These are phyloP conservation scores for Chlorocebus sabaeus DNA, from an alignment of 2,113 vertebrate species.

Conservation along the genomic window DNA sequence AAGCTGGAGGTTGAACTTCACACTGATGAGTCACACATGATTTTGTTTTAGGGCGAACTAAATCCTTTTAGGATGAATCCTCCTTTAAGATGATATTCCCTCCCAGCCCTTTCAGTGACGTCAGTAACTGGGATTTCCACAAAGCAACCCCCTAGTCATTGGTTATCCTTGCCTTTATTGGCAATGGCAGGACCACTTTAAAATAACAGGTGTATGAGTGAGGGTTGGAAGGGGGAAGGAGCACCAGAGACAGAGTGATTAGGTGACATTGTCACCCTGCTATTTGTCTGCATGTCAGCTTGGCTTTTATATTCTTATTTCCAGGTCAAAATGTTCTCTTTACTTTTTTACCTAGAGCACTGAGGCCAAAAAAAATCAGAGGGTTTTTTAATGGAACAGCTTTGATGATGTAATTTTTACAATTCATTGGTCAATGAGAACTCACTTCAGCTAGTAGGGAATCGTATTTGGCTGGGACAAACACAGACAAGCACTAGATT, in stretches of 20 bases:
- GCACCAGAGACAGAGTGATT: not conserved
- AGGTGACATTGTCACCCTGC: not conserved
- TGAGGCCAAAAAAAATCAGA: not conserved
- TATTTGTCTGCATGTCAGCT: not conserved
- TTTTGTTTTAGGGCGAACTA: not conserved
- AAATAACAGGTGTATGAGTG: not conserved
- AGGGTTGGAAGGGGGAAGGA: not conserved
- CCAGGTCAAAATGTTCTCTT: constrained; percentile 49
- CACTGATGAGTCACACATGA: not conserved
- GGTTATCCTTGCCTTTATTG: not conserved
- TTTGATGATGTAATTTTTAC: constrained; percentile 31
- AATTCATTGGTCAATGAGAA: constrained; percentile 19
- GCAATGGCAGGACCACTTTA: not conserved
- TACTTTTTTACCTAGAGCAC: not conserved
- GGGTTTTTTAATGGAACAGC: constrained; percentile 34
- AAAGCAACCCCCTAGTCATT: not conserved
- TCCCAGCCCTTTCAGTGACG: constrained; percentile 39
- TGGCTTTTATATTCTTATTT: constrained; percentile 39
- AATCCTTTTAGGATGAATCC: constrained; percentile 38
- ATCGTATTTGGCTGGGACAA: not conserved
- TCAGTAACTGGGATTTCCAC: not conserved
- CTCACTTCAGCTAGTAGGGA: not conserved
- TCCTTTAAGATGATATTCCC: constrained; percentile 3
- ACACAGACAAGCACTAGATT: not conserved
- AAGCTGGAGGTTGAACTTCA: constrained; percentile 18